Percentiles rank a stretch among this genome's conserved stretches.
phyloP scores from a whole-genome alignment of 2,113 vertebrate species.

The Neotoma lepida region DNA sequence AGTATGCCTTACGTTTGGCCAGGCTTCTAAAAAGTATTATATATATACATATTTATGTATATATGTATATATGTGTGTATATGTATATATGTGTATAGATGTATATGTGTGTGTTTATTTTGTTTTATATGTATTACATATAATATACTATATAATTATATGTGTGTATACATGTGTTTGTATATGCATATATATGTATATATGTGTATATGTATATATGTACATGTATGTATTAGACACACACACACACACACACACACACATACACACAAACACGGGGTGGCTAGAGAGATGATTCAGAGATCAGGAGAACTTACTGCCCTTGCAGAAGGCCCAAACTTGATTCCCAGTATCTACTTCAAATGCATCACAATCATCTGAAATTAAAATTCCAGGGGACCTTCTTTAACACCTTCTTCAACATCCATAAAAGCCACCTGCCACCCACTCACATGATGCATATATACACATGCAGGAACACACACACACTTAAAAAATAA shows the following conservation, averaged over 20 bases:
- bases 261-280: background rate
- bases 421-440: background rate
- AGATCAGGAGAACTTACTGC: background rate
- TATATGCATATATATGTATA: background rate
- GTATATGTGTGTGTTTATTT: background rate
- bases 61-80: too few species aligned
- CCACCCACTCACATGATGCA: background rate
- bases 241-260: too few species aligned
- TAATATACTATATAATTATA: too few species aligned
- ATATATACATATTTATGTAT: background rate
- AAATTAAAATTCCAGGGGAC: background rate
- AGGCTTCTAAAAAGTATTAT: background rate
- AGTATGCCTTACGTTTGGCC: background rate
- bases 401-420: background rate
- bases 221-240: background rate
- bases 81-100: too few species aligned
- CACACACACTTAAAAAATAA: background rate
- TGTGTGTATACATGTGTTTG: background rate
- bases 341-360: background rate
- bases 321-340: background rate
- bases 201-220: background rate
- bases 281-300: background rate
- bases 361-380: background rate
- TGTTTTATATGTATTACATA: background rate
- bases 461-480: background rate